These are phyloP conservation scores for Hanleya hanleyi DNA, from an alignment of 2,888 invertebrate genomes.

Conservation along the genomic window DNA sequence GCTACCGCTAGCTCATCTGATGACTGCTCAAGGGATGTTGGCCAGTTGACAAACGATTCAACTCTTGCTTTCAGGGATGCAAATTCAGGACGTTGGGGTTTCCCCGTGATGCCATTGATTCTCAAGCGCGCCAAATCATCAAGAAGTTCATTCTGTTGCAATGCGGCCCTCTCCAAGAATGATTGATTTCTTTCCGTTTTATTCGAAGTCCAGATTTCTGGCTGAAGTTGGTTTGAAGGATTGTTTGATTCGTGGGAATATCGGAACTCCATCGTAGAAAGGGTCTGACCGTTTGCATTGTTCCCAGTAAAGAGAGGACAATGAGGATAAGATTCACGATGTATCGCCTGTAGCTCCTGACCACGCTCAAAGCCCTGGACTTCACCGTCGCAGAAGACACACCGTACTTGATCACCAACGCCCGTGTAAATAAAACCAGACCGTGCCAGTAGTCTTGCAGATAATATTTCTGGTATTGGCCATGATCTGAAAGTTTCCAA, in stretches of 20 bases:
- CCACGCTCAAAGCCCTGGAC: conserved; percentile 91
- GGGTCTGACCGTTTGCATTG: not conserved
- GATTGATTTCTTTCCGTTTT: too few species aligned
- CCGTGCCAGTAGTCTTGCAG: conserved; percentile 79
- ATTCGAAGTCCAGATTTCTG: too few species aligned
- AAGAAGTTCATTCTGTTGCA: too few species aligned
- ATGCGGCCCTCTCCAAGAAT: too few species aligned
- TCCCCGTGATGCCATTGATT: conserved; percentile 47
- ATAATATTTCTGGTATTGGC: conserved; percentile 77
- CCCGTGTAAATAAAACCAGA: conserved; percentile 89
- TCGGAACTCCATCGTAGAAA: too few species aligned
- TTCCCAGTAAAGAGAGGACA: conserved; percentile 81
- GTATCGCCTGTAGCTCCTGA: conserved; percentile 94
- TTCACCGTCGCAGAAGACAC: conserved; percentile 93
- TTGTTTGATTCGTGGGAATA: too few species aligned
- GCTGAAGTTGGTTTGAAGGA: not conserved
- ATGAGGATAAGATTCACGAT: conserved; percentile 89
- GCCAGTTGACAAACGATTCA: conserved; percentile 79
- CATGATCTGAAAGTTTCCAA: conserved; percentile 76
- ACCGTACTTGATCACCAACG: conserved; percentile 89
- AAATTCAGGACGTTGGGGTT: conserved; percentile 54
- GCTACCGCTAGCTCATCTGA: conserved; percentile 88
- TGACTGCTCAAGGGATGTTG: conserved; percentile 84
- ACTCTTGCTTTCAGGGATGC: conserved; percentile 51
- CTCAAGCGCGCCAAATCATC: conserved; percentile 16